phyloP scores from a whole-genome alignment of 2,113 vertebrate species.

The Heterochromis multidens region DNA sequence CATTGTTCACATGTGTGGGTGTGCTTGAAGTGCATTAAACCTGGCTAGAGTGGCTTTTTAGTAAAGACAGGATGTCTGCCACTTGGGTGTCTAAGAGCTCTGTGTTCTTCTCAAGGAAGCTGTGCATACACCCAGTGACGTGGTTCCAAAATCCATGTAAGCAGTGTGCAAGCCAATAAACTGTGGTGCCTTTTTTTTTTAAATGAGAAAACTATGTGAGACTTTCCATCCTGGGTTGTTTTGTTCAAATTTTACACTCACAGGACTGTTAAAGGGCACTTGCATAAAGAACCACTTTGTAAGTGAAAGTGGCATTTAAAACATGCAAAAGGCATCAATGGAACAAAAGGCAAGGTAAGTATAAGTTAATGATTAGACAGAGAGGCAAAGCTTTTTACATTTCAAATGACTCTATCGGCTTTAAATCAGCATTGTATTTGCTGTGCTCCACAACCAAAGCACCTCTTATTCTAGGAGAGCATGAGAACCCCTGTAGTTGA shows the following conservation, averaged over 20 bases:
- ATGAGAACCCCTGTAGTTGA: not conserved
- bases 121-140: not conserved
- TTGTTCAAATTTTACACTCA: not conserved
- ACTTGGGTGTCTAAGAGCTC: slow-evolving; percentile 21
- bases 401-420: slow-evolving; percentile 2
- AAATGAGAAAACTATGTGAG: not conserved
- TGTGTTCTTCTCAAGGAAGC: slow-evolving; percentile 5
- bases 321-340: not conserved
- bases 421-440: not conserved
- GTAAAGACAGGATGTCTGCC: slow-evolving; percentile 47
- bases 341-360: not conserved
- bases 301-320: slow-evolving; percentile 30
- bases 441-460: not conserved
- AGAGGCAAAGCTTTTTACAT: slow-evolving; percentile 9
- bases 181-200: not conserved
- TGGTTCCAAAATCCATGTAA: not conserved
- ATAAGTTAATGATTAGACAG: slow-evolving; percentile 33
- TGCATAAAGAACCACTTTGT: slow-evolving; percentile 16
- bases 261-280: slow-evolving; percentile 6
- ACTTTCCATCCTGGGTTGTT: not conserved
- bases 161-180: not conserved
- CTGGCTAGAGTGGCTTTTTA: slow-evolving; percentile 45
- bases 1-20: slow-evolving; percentile 33
- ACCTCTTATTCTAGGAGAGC: slow-evolving; percentile 7
- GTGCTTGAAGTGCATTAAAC: slow-evolving; percentile 54